Evolutionary conservation across 2,797 vertebrate species (phyloP), one percentile per base, ranked within the genome.

Genomic region (Oreochromis mossambicus): DNA sequence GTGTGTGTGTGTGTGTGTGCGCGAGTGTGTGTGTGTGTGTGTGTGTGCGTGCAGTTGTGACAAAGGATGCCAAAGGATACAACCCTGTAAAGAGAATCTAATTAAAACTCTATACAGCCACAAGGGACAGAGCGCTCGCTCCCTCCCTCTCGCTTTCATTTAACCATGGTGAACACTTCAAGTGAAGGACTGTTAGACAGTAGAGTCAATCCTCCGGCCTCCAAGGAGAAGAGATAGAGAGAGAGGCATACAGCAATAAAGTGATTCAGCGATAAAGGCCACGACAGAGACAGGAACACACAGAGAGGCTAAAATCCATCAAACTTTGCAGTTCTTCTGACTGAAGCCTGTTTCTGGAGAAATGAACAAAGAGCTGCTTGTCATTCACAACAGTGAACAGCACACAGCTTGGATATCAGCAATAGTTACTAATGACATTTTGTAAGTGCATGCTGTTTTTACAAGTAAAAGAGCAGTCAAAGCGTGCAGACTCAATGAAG

Each of bases 51-150:
- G 8, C 6, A 19, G 84, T 78, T 83, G 87, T 78, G 90, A 93
- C 92, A 93, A 92, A 88, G 86, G 88, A 94, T 94, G 92, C 90
- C 91, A 94, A 92, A 94, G 93, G 91, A 95, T 93, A 95, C 90
- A 93, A 89, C 94, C 90, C 90, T 83, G 87, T 95, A 96, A 95
- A 95, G 91, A 94, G 88, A 94, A 94, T 95, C 88, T 93, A 95
- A 96, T 96, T 96, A 95, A 94, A 95, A 93, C 89, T 91, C 93
- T 83, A 90, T 87, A 84, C 78, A 87, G 90, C 94, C 94, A 94
- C 89, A 17, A 92, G 95, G 90, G 93, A 94, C 86, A 78, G 63
- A 86, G 86, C 15, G 41, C 43, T 84, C 70, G 2, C 83, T 85
- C 86, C 58, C 66, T 84, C 58, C 19, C 86, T 85, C 87, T 80